A percentile compares a stretch with the other conserved stretches of the same genome.
Conservation (phyloP, 2,888 invertebrate species). For the Metacarcinus magister region DNA sequence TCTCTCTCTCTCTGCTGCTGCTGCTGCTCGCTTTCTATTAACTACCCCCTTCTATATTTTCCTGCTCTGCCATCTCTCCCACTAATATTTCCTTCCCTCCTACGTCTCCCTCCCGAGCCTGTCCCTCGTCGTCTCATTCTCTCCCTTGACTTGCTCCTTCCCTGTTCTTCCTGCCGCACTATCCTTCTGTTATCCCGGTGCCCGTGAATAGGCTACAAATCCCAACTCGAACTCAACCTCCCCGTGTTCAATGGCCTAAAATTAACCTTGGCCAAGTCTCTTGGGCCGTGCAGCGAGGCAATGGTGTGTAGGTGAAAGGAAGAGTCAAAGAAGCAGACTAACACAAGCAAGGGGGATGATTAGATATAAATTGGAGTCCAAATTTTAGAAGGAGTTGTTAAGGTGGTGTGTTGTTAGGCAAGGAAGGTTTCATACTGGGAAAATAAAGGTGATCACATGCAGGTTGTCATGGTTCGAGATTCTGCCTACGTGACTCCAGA, state of each 20-base stretch:
- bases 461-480: too few relatives aligned
- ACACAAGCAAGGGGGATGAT: not conserved
- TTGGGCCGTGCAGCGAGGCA: not conserved
- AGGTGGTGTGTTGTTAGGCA: not conserved
- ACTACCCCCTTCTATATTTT: too few relatives aligned
- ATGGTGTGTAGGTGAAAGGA: not conserved
- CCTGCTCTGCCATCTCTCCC: too few relatives aligned
- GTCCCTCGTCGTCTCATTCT: not conserved
- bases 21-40: not conserved
- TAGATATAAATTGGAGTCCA: too few relatives aligned
- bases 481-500: too few relatives aligned
- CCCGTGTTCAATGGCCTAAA: constrained; percentile 58
- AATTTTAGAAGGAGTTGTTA: too few relatives aligned
- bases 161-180: constrained; percentile 22
- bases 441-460: not conserved
- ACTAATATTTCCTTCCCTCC: not conserved
- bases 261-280: constrained; percentile 2
- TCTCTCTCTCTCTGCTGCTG: not conserved
- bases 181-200: not conserved
- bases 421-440: not conserved
- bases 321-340: not conserved
- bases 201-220: constrained; percentile 54
- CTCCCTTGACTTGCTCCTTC: not conserved
- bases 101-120: not conserved
- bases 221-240: not conserved